A percentile compares a stretch with the other conserved stretches of the same genome.
Conservation (phyloP, 1,140 invertebrate species). For the Contarinia nasturtii region DNA sequence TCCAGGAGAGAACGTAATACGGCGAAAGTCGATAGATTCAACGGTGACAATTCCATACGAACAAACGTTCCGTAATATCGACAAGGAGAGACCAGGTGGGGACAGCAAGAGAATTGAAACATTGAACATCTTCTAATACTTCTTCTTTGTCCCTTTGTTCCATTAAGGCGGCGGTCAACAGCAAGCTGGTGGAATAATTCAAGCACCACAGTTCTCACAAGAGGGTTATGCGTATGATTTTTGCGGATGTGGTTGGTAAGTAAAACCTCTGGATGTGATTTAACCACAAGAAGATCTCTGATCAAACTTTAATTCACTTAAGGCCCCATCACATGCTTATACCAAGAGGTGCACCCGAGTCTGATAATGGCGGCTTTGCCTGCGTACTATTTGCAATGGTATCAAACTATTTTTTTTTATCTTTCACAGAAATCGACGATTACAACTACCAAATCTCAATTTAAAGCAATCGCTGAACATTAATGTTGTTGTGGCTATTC, state of each 20-base stretch:
- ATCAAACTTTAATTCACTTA: background rate
- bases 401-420: no score
- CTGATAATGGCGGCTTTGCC: no score
- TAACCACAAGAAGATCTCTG: background rate
- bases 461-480: no score
- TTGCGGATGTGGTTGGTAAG: constrained; percentile 67
- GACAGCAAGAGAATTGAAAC: no score
- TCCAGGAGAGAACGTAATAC: constrained; percentile 40
- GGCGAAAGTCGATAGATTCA: constrained; percentile 37
- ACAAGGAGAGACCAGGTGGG: constrained; percentile 25
- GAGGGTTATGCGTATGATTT: constrained; percentile 36
- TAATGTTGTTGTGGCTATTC: no score
- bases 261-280: background rate
- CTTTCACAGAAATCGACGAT: no score
- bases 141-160: no score
- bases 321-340: constrained; percentile 61
- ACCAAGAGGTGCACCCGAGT: constrained; percentile 17
- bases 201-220: constrained; percentile 20
- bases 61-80: constrained; percentile 31
- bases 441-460: no score
- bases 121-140: no score
- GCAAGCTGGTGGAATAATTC: constrained; percentile 26
- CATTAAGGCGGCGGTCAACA: constrained; percentile 12
- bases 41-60: constrained; percentile 42
- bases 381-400: constrained; percentile 7